A percentile compares a stretch with the other conserved stretches of the same genome.
Evolutionary conservation across 2,888 invertebrate species (phyloP).

Genomic region (Lysandra coridon): DNA sequence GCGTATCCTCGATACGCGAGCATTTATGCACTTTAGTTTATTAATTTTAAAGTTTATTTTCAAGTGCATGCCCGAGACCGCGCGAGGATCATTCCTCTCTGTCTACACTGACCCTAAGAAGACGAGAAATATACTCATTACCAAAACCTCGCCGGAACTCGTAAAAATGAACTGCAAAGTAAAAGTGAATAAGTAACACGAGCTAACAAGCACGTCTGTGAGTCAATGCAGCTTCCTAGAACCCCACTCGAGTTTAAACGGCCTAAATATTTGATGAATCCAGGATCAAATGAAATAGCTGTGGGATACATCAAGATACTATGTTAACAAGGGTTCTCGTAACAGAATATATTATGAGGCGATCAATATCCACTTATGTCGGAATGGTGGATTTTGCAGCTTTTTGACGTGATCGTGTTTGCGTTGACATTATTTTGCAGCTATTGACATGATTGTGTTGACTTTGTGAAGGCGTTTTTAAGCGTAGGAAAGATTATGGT

Average conservation of each 20-base stretch:
- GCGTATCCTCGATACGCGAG: too few relatives aligned
- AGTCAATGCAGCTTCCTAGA: slow-evolving; percentile 51
- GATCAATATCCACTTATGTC: slow-evolving; percentile 59
- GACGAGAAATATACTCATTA: slow-evolving; percentile 33
- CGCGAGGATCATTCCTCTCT: too few relatives aligned
- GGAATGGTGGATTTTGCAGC: slow-evolving; percentile 18
- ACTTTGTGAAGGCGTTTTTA: too few relatives aligned
- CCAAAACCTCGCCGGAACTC: slow-evolving; percentile 32
- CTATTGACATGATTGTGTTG: neutral
- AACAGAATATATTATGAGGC: slow-evolving; percentile 67
- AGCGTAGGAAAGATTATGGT: too few relatives aligned
- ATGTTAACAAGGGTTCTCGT: slow-evolving; percentile 73
- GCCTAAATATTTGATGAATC: slow-evolving; percentile 75
- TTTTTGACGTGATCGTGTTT: slow-evolving; percentile 16
- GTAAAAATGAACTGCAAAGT: slow-evolving; percentile 37
- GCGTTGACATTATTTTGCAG: neutral
- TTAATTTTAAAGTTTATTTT: too few relatives aligned
- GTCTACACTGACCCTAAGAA: too few relatives aligned
- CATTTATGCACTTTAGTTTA: too few relatives aligned
- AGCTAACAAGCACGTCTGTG: slow-evolving; percentile 51
- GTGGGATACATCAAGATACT: slow-evolving; percentile 59
- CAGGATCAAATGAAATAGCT: slow-evolving; percentile 73
- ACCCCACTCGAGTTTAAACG: slow-evolving; percentile 70
- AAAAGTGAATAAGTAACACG: slow-evolving; percentile 46
- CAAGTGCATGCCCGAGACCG: too few relatives aligned